Percentiles rank a stretch among this genome's conserved stretches.
phyloP scores from a whole-genome alignment of 1,140 invertebrate genomes.

The Ceratoteleas bidentatus region DNA sequence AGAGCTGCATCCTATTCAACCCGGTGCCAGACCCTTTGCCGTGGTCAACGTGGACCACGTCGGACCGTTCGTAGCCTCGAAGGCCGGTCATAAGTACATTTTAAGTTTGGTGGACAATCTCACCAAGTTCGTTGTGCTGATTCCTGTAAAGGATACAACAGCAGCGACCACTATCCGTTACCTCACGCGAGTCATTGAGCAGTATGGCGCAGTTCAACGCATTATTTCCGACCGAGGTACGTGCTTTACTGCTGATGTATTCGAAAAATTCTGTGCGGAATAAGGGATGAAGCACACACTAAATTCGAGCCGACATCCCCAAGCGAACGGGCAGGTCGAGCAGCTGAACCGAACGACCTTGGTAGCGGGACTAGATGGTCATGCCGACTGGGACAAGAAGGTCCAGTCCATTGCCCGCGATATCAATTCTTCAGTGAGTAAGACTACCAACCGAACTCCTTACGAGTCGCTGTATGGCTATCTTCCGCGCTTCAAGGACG shows the following conservation, averaged over 20 bases:
- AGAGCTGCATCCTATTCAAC: neutral
- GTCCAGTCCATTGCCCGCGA: neutral
- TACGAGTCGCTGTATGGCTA: conserved; percentile 42
- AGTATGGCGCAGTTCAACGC: conserved; percentile 33
- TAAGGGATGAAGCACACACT: conserved; percentile 56
- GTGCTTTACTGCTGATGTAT: conserved; percentile 41
- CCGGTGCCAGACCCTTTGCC: neutral
- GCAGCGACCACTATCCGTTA: neutral
- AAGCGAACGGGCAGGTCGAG: conserved; percentile 27
- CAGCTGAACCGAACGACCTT: neutral
- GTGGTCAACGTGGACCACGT: too few species aligned
- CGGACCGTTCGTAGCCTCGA: neutral
- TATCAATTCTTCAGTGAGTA: conserved; percentile 10
- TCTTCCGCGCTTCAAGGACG: conserved; percentile 28
- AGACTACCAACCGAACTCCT: conserved; percentile 32
- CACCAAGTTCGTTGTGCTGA: conserved; percentile 11
- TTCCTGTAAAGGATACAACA: neutral
- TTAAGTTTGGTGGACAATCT: conserved; percentile 8
- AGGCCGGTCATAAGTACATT: conserved; percentile 21
- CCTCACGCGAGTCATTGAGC: conserved; percentile 10
- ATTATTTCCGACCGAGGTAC: conserved; percentile 63
- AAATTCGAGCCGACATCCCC: conserved; percentile 63
- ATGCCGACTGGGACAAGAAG: neutral
- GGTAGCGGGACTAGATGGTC: neutral
- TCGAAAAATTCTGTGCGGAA: conserved; percentile 26